These are phyloP conservation scores for Turnix velox DNA, from an alignment of 2,113 vertebrate genomes.

Conservation along the genomic window DNA sequence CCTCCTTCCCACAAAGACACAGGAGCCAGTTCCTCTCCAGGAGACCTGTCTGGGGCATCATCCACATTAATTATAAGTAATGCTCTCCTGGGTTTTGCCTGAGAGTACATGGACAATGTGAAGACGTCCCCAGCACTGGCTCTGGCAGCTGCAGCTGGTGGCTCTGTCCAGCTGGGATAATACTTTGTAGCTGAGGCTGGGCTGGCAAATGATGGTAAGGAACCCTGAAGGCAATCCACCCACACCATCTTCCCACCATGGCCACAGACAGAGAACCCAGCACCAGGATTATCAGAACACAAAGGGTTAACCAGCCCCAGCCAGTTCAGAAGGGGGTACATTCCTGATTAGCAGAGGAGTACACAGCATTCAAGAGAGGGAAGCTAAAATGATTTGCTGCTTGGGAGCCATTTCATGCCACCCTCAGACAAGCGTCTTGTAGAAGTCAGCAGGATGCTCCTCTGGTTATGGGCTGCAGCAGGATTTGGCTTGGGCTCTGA, in stretches of 20 bases:
- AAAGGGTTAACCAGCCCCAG: not conserved
- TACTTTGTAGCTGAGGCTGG: not conserved
- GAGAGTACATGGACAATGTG: not conserved
- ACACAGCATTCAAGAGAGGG: not conserved
- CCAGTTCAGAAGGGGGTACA: not conserved
- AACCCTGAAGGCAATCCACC: not conserved
- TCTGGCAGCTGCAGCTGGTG: not conserved
- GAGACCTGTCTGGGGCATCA: not conserved
- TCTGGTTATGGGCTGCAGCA: slow-evolving; percentile 25
- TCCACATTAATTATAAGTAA: not conserved
- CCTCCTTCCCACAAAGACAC: not conserved
- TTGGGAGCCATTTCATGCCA: slow-evolving; percentile 25
- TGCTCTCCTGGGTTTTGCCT: not conserved
- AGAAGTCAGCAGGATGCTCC: slow-evolving; percentile 33
- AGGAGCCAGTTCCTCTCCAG: not conserved
- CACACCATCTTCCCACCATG: rapidly evolving
- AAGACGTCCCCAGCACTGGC: not conserved
- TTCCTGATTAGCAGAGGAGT: not conserved
- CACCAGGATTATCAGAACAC: rapidly evolving
- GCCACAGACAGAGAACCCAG: not conserved
- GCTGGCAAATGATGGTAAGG: rapidly evolving
- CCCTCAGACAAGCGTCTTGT: slow-evolving; percentile 23
- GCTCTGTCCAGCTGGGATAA: not conserved
- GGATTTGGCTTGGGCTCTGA: slow-evolving; percentile 22
- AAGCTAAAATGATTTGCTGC: not conserved